Evolutionary conservation across 2,888 invertebrate species (phyloP).

Genomic region (Linnaemya vulpina): DNA sequence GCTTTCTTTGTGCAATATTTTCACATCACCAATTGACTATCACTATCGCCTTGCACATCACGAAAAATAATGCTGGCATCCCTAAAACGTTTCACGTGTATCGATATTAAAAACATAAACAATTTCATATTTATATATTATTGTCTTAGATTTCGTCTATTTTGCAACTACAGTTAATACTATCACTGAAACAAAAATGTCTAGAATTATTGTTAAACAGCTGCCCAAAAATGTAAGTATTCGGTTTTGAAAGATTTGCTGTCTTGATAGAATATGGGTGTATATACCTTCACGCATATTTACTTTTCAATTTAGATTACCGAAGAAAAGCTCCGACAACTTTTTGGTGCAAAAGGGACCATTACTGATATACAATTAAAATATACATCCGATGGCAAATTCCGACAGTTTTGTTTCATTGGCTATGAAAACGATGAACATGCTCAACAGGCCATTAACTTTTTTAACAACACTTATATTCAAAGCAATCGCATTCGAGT

Average conservation of each 20-base stretch:
- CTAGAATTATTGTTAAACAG: constrained; percentile 95
- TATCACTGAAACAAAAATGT: constrained; percentile 80
- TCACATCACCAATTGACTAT: no score
- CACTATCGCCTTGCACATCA: no score
- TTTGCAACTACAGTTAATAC: background rate
- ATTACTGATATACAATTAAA: constrained; percentile 97
- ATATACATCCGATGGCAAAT: constrained; percentile 94
- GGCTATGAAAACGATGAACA: constrained; percentile 93
- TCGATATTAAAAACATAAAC: constrained; percentile 64
- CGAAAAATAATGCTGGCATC: constrained; percentile 7
- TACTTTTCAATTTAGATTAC: constrained; percentile 85
- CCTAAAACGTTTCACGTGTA: constrained; percentile 46
- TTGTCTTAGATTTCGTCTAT: background rate
- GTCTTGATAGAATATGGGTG: background rate
- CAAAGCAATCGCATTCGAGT: constrained; percentile 92
- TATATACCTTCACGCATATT: background rate
- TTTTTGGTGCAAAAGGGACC: constrained; percentile 91
- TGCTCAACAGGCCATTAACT: constrained; percentile 89
- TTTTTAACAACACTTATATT: constrained; percentile 93
- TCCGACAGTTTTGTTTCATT: constrained; percentile 96
- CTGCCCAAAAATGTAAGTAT: constrained; percentile 91
- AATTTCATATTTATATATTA: constrained; percentile 29
- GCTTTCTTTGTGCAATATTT: no score
- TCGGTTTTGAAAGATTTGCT: background rate
- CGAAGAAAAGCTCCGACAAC: constrained; percentile 88